Conservation (phyloP, 2,113 vertebrate genomes). For the Hippocampus abdominalis region DNA sequence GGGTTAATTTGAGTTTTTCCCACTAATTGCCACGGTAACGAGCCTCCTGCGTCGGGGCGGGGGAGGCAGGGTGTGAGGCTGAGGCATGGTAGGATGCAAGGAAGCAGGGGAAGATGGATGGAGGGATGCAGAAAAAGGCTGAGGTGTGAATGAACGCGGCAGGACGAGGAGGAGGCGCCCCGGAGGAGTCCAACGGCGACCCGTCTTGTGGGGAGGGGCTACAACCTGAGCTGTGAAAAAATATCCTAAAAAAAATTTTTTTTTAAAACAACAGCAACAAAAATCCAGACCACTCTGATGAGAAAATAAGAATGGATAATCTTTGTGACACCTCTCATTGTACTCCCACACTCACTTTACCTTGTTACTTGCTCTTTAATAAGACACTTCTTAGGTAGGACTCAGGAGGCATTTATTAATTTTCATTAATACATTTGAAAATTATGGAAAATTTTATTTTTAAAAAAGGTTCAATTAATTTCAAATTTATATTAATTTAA, state of each 20-base stretch:
- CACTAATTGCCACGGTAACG: conserved; percentile 21
- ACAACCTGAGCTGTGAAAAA: conserved; percentile 16
- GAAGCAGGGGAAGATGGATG: not conserved
- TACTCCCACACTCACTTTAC: not conserved
- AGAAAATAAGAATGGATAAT: conserved; percentile 7
- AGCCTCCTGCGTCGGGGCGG: conserved; percentile 9
- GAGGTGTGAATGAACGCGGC: conserved; percentile 10
- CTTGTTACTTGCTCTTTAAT: not conserved
- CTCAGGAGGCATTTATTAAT: not conserved
- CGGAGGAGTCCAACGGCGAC: conserved; percentile 6
- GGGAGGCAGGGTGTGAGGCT: not conserved
- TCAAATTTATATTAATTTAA: too few species aligned
- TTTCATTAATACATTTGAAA: too few species aligned
- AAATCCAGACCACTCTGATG: not conserved
- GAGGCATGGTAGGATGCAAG: not conserved
- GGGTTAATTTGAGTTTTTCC: conserved; percentile 15
- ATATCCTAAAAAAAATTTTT: not conserved
- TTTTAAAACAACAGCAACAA: too few species aligned
- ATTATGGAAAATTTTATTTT: not conserved
- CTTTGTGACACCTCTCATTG: conserved; percentile 4
- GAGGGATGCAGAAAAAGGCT: conserved; percentile 4
- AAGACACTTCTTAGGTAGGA: not conserved
- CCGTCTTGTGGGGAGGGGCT: not conserved
- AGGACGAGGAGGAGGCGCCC: conserved; percentile 4
- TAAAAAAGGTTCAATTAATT: too few species aligned